Evolutionary conservation across 64 coral and sea anemone genomes (phyloP), one percentile per base, ranked within the genome.

Genomic region (Stichodactyla helianthus): DNA sequence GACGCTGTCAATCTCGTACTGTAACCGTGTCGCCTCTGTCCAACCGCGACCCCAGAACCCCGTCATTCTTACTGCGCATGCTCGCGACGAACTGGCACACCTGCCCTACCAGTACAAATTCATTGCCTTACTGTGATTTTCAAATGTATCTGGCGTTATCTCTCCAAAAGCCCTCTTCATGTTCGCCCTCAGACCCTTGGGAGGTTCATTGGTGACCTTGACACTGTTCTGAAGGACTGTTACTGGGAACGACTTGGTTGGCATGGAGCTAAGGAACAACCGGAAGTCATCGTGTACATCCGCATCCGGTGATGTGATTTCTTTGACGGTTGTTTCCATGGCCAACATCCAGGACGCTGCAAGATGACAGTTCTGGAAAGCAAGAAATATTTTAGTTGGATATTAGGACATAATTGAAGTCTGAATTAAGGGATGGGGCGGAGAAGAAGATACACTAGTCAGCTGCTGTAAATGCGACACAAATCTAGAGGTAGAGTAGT

Each of bases 311-410:
- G 90, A 84, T 14, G 93, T 91, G 19, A 99, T 79, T 10, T 89
- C 65, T 71, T 99, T 99, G 31, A 99, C 91, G 0, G 76, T 51
- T 20, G 97, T 86, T 81, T 99, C 97, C 97, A 99, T 99, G 20
- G 88, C 93, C 77, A 99, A 99, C 97, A 99, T 99, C 97, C 97
- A 99, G 27, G 97, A 99, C 44, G 97, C 97, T 57, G 97, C 97
- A 71, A 99, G 90, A 77, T 99, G 97, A 77, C 97, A 99, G 22
- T 99, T 99, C 97, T 97, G 13, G 52, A 82, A 87, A 51, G 63
- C 23, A 86, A 56, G 6, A 22, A 10, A 82, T 27, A 78, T 63
- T 31, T 61, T 26, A 51, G 65, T 7, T 44, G 1, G 13, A 15
- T 13, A 17, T 60, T 4, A 68, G 18, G 25, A 68, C 63, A n/a